Base-by-base conservation (phyloP, 2,888 invertebrate species). In the Platypus cylindrus region DNA sequence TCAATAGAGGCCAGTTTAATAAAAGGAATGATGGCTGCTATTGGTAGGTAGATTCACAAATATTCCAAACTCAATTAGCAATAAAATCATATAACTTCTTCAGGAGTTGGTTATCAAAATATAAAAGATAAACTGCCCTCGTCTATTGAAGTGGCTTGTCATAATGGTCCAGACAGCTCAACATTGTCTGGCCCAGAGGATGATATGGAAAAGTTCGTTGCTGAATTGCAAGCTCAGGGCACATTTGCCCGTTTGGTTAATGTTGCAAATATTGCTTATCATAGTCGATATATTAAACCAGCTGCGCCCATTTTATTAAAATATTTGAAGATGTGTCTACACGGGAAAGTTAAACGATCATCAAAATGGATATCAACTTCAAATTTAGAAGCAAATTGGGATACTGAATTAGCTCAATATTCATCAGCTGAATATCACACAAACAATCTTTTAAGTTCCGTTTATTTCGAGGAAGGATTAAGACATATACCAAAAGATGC, bases 211-310 rank as follows among this genome's bases (percentile, higher is more conserved):
- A 59, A 61, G 14, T 77, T 76, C 45, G 72, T 79, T 1, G 65
- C 63, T 34, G 48, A 65, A 38, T 48, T 73, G 9, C 64, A 69
- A 51, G 67, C 68, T 0, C 73, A 84, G 46, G 79, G 77, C 1
- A 70, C 86, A 28, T 87, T 87, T 52, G 86, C 86, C 0, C 75
- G 77, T 42, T 77, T 83, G 50, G 87, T 93, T 0, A 78, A 83
- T 15, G 84, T 85, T 50, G 76, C 84, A 32, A 85, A 87, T 51
- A 84, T 89, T 46, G 86, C 93, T 0, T 93, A 90, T 53, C 91
- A 93, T 55, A 87, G 87, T 38, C 71, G 74, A 34, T 86, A 86
- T 48, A 85, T 93, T 49, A 57, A 57, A 48, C 62, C 64, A 20
- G 63, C 65, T 11, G 65, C 62, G 8, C 64, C 63, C 8, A 41